Evolutionary conservation across 1,140 invertebrate genomes (phyloP).

Genomic region (Diplogasteroides magnus): DNA sequence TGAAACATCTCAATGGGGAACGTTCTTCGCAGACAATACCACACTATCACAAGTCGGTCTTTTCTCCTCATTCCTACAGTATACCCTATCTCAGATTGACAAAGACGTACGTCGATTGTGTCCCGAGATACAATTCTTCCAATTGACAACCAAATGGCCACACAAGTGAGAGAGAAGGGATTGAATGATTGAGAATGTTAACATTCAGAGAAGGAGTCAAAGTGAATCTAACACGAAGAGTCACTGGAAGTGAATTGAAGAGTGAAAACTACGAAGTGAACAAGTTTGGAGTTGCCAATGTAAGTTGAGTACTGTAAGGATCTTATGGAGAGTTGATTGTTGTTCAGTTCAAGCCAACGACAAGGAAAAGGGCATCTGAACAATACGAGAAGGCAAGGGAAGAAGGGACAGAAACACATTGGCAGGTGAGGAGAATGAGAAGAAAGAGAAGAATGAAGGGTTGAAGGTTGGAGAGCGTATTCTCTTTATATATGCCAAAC

Average conservation of each 20-base stretch:
- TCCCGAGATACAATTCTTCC: slow-evolving; percentile 61
- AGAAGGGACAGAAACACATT: slow-evolving; percentile 57
- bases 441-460: background rate
- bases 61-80: too few species aligned
- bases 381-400: slow-evolving; percentile 13
- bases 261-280: slow-evolving; percentile 29
- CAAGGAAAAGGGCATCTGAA: background rate
- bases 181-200: slow-evolving; percentile 1
- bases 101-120: slow-evolving; percentile 59
- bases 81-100: slow-evolving; percentile 61
- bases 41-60: slow-evolving; percentile 61
- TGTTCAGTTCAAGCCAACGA: too few species aligned
- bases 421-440: slow-evolving; percentile 65
- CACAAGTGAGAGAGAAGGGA: slow-evolving; percentile 21
- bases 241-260: slow-evolving; percentile 24
- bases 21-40: slow-evolving; percentile 61
- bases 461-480: slow-evolving; percentile 76
- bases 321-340: too few species aligned
- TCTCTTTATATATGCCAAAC: slow-evolving; percentile 90
- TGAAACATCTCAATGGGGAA: slow-evolving; percentile 58
- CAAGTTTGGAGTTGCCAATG: slow-evolving; percentile 12
- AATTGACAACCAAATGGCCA: slow-evolving; percentile 57
- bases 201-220: slow-evolving; percentile 8
- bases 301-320: too few species aligned
- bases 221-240: slow-evolving; percentile 29